phyloP scores from a whole-genome alignment of 2,797 vertebrate species.

The Muraenolepis orangiensis region DNA sequence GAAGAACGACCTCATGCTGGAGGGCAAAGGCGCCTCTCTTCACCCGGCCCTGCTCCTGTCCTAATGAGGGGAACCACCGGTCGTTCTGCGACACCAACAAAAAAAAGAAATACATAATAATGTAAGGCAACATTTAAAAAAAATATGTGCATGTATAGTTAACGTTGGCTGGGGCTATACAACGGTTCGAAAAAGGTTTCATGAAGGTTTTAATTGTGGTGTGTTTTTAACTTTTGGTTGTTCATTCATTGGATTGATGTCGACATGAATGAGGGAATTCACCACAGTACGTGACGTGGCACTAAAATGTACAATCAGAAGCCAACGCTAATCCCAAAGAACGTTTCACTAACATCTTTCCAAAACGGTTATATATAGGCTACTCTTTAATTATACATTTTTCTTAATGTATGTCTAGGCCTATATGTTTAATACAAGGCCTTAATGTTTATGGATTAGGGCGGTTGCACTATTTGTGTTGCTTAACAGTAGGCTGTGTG shows the following conservation, averaged over 20 bases:
- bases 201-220: slow-evolving; percentile 37
- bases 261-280: slow-evolving; percentile 63
- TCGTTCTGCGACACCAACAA: slow-evolving; percentile 18
- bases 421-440: slow-evolving; percentile 27
- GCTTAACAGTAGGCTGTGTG: slow-evolving; percentile 46
- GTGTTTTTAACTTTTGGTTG: slow-evolving; percentile 26
- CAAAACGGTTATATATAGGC: slow-evolving; percentile 30
- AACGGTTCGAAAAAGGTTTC: slow-evolving; percentile 34
- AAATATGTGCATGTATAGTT: slow-evolving; percentile 11
- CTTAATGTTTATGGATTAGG: slow-evolving; percentile 35
- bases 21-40: slow-evolving; percentile 79
- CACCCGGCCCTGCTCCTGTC: slow-evolving; percentile 86
- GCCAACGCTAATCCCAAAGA: slow-evolving; percentile 65
- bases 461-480: slow-evolving; percentile 64
- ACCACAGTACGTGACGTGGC: slow-evolving; percentile 54
- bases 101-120: slow-evolving; percentile 17
- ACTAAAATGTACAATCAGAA: slow-evolving; percentile 62
- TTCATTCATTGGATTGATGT: slow-evolving; percentile 46
- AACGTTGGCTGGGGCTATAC: slow-evolving; percentile 27
- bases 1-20: slow-evolving; percentile 71
- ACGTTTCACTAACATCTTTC: slow-evolving; percentile 48
- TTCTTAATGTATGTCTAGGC: slow-evolving; percentile 24
- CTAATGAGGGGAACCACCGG: slow-evolving; percentile 57
- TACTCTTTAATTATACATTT: slow-evolving; percentile 26
- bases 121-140: slow-evolving; percentile 18